phyloP scores from a whole-genome alignment of 2,888 invertebrate species.

The Coelinius sp. region DNA sequence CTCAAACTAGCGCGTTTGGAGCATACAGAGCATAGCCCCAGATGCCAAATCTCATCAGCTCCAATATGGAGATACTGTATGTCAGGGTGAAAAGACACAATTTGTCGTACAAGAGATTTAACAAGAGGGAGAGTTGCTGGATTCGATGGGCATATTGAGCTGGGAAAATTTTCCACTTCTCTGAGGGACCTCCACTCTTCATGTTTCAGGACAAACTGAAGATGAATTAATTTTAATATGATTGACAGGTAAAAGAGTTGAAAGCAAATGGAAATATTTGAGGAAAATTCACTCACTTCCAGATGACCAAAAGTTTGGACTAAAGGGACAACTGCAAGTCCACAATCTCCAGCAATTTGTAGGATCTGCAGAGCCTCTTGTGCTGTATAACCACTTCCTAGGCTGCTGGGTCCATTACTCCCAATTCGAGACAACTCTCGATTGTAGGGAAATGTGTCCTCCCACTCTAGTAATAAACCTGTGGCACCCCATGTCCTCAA shows the following conservation, averaged over 20 bases:
- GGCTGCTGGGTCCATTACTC: slow-evolving; percentile 68
- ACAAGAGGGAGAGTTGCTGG: slow-evolving; percentile 77
- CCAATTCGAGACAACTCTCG: slow-evolving; percentile 76
- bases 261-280: neutral
- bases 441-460: slow-evolving; percentile 89
- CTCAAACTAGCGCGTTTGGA: slow-evolving; percentile 70
- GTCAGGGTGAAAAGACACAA: slow-evolving; percentile 77
- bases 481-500: slow-evolving; percentile 82
- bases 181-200: slow-evolving; percentile 77
- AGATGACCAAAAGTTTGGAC: slow-evolving; percentile 92
- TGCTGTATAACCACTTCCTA: slow-evolving; percentile 75
- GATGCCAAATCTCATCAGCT: slow-evolving; percentile 87
- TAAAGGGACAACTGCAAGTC: slow-evolving; percentile 82
- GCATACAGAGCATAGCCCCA: slow-evolving; percentile 77
- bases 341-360: slow-evolving; percentile 77
- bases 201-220: slow-evolving; percentile 82
- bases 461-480: slow-evolving; percentile 89
- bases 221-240: slow-evolving; percentile 22
- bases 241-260: neutral
- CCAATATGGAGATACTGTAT: slow-evolving; percentile 83
- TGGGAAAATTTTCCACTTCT: slow-evolving; percentile 78
- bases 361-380: slow-evolving; percentile 80
- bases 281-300: slow-evolving; percentile 72
- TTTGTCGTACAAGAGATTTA: slow-evolving; percentile 80
- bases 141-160: slow-evolving; percentile 83